Base-by-base conservation (phyloP, 1,140 invertebrate species). In the Drosophila murphyi region DNA sequence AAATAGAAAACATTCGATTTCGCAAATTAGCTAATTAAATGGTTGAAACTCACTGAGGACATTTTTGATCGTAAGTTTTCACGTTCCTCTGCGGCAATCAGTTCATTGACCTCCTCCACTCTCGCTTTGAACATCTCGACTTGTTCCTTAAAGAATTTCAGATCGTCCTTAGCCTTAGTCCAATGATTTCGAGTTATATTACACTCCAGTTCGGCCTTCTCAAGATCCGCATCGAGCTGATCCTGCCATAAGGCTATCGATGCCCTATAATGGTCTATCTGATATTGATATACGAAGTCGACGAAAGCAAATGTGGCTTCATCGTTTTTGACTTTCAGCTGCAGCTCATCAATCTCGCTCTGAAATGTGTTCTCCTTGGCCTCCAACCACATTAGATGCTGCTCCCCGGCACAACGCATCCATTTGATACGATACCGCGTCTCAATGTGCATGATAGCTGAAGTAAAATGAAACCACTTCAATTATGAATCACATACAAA, bases 381-480 rank as follows among this genome's bases (percentile, higher is more conserved):
- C 5, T 51, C n/a, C 0, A 56, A 0, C 5, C 8, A 12, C 61
- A 59, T 31, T 7, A 57, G 3, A 32, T 31, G 4, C 41, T 87
- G 80, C 5, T 87, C 82, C 1, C 35, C 48, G 43, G 29, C 55
- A 47, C 68, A 73, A 6, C 34, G 69, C 6, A 76, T 10, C 79
- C 82, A 87, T 10, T 79, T 82, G 5, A 61, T 34, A 0, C 65
- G 76, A 47, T 87, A 87, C 1, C 83, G 64, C 51, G 76, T 2
- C 20, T 82, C 57, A 4, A 87, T 77, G 5, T 80, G 83, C 29
- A 73, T 48, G 5, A 47, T 2, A 32, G 61, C 82, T 87, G 20
- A 20, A 20, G 20, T 5, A 3, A 2, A 12, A 3, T 5, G 6
- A 3, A 7, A 5, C 6, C 12, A 12, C 5, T n/a, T n/a, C 0